Conservation (phyloP, 1,140 invertebrate species). For the Myzus persicae region DNA sequence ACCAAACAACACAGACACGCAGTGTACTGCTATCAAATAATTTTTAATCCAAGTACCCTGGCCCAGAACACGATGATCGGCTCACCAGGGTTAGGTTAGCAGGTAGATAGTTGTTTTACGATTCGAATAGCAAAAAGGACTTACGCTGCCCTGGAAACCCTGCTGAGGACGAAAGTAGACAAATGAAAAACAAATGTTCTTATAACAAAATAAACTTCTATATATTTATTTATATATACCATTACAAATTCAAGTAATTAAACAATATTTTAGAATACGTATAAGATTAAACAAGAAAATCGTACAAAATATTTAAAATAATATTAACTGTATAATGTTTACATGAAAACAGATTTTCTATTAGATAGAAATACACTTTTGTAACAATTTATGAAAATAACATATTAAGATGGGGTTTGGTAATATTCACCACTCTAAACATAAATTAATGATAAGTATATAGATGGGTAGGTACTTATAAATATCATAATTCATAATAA, state of each 20-base stretch:
- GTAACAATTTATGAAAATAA: neutral
- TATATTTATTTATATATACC: neutral
- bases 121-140: neutral
- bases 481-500: neutral
- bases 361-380: neutral
- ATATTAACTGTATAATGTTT: neutral
- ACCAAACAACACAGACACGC: too few relatives aligned
- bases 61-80: too few relatives aligned
- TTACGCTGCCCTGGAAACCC: neutral
- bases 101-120: neutral
- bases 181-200: neutral
- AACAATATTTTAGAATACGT: neutral
- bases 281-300: conserved; percentile 6
- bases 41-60: too few relatives aligned
- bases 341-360: neutral
- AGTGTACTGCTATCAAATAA: too few relatives aligned
- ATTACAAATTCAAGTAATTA: neutral
- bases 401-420: neutral
- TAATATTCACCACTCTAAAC: neutral
- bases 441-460: neutral
- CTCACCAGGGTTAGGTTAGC: too few relatives aligned
- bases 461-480: neutral
- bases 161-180: neutral
- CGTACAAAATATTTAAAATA: conserved; percentile 2
- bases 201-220: neutral